Evolutionary conservation across 2,888 invertebrate genomes (phyloP).

Genomic region (Cartodere bifasciata): DNA sequence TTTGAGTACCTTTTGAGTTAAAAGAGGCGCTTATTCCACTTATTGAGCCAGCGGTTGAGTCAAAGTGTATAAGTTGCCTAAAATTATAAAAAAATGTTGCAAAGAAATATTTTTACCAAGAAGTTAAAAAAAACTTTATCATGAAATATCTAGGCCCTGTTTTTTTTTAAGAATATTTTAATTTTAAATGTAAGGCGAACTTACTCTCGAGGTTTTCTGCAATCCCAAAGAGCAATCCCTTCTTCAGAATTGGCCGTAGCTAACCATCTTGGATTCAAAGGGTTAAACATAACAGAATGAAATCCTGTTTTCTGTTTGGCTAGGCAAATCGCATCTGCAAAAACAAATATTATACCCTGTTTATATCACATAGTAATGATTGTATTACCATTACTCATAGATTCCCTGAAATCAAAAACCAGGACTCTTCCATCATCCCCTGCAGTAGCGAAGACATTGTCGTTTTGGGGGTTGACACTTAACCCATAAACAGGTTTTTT

Average conservation of each 20-base stretch:
- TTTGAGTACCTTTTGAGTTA: slow-evolving; percentile 60
- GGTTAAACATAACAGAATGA: slow-evolving; percentile 92
- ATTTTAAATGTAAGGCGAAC: too few relatives aligned
- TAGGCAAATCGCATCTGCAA: slow-evolving; percentile 39
- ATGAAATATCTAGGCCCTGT: not conserved
- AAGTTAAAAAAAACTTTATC: not conserved
- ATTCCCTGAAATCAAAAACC: slow-evolving; percentile 70
- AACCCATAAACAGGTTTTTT: slow-evolving; percentile 85
- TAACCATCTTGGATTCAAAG: slow-evolving; percentile 63
- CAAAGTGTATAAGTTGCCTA: slow-evolving; percentile 60
- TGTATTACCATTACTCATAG: slow-evolving; percentile 23
- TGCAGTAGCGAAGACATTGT: slow-evolving; percentile 75
- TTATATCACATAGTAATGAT: too few relatives aligned
- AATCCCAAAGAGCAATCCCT: slow-evolving; percentile 83
- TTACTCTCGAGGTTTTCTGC: slow-evolving; percentile 72
- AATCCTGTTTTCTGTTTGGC: slow-evolving; percentile 66
- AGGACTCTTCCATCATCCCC: slow-evolving; percentile 85
- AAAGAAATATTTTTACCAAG: not conserved
- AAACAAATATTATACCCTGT: slow-evolving; percentile 3
- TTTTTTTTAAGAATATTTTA: slow-evolving; percentile 1
- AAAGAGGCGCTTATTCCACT: slow-evolving; percentile 91
- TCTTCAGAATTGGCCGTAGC: slow-evolving; percentile 85
- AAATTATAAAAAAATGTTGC: slow-evolving; percentile 12
- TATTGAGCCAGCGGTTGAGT: slow-evolving; percentile 37
- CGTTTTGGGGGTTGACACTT: slow-evolving; percentile 74